Evolutionary conservation across 2,888 invertebrate species (phyloP).

Genomic region (Elysia crispata): DNA sequence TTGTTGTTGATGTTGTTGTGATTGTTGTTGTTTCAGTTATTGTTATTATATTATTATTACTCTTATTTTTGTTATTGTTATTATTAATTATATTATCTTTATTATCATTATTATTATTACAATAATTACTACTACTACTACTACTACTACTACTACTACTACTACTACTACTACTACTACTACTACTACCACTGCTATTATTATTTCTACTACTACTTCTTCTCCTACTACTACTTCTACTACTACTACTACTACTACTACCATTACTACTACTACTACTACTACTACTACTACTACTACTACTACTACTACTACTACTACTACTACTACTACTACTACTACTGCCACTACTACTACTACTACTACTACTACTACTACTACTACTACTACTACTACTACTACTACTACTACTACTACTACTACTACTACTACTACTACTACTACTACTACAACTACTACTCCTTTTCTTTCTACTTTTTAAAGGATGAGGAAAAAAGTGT

Average conservation of each 20-base stretch:
- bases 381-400: too few relatives aligned
- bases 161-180: neutral
- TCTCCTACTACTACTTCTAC: too few relatives aligned
- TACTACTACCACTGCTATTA: neutral
- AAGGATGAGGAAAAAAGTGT: neutral
- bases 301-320: slow-evolving; percentile 6
- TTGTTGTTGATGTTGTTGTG: too few relatives aligned
- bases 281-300: neutral
- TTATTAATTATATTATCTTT: too few relatives aligned
- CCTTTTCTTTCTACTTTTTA: neutral
- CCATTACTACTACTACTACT: neutral
- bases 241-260: neutral
- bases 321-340: neutral
- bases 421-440: neutral
- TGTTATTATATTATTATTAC: too few relatives aligned
- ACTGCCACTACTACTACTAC: too few relatives aligned
- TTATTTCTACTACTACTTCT: neutral
- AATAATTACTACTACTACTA: neutral
- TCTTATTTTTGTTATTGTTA: too few relatives aligned
- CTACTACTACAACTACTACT: too few relatives aligned
- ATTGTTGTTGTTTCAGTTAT: too few relatives aligned
- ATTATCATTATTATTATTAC: too few relatives aligned
- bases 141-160: neutral
- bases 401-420: too few relatives aligned
- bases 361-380: too few relatives aligned